These are phyloP conservation scores for Chelonoidis abingdonii DNA, from an alignment of 2,113 vertebrate genomes.

Conservation along the genomic window DNA sequence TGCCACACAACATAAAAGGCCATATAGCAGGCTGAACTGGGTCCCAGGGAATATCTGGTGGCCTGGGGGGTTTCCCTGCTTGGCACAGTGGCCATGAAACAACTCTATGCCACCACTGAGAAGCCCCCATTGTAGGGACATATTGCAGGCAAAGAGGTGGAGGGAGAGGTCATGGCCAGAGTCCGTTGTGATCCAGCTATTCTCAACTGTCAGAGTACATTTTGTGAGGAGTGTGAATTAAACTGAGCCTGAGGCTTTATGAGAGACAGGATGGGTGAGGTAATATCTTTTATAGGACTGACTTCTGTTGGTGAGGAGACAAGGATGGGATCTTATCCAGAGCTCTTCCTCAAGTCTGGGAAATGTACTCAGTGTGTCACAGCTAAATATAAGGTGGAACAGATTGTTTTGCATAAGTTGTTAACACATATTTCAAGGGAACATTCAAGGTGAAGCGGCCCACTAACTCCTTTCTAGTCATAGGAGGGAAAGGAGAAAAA, in stretches of 20 bases:
- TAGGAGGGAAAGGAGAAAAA: not conserved
- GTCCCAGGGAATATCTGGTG: not conserved
- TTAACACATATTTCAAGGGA: too few species aligned
- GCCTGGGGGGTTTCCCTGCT: not conserved
- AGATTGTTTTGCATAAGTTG: not conserved
- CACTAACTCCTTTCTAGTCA: not conserved
- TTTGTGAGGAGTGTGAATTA: not conserved
- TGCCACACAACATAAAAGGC: not conserved
- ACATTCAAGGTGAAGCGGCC: not conserved
- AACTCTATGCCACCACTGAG: rapidly evolving
- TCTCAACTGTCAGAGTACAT: not conserved
- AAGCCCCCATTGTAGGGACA: not conserved
- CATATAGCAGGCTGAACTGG: not conserved
- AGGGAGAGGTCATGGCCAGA: not conserved
- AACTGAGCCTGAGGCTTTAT: not conserved
- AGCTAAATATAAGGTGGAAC: too few species aligned
- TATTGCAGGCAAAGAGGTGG: not conserved
- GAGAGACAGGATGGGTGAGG: not conserved
- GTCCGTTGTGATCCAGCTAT: not conserved
- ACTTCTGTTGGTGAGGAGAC: not conserved
- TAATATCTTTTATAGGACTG: not conserved
- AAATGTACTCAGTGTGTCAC: too few species aligned
- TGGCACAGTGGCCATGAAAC: not conserved
- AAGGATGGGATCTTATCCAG: not conserved
- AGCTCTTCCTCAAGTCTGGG: too few species aligned